Evolutionary conservation across 2,113 vertebrate species (phyloP), one percentile per base, ranked within the genome.

Genomic region (Pangasianodon hypophthalmus): DNA sequence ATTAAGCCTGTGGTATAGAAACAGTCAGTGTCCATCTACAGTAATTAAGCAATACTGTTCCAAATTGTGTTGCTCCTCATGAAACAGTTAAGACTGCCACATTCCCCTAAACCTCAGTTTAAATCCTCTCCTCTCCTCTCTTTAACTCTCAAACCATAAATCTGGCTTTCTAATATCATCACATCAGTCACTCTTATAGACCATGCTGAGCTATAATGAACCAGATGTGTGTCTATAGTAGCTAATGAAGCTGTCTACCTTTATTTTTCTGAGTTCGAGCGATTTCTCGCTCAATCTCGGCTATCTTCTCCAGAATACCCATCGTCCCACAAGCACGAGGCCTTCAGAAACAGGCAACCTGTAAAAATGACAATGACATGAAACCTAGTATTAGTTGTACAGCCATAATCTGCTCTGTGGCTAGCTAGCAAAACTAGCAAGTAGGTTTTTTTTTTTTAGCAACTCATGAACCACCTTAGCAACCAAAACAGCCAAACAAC

Each of bases 241-340:
- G 80, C 48, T 82, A 26, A 29, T 85, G 0, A 41, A 64, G 98
- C 98, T 98, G 91, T 71, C 64, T 91, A 98, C 98, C 98, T 96
- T 99, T 99, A 93, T 99, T 99, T 95, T 99, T 99, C 96, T 99
- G 98, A 29, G 98, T 99, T 91, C 98, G 97, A 88, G 97, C 96
- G 90, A 99, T 99, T 95, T 98, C 98, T 95, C 95, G 97, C 96
- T 99, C 98, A 92, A 99, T 98, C 95, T 99, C 98, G 11, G 97
- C 95, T 92, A 99, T 99, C 94, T 99, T 99, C 90, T 98, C 98
- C 80, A 98, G 90, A 93, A 98, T 99, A n/a, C 98, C 98, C 98
- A 99, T 98, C 0, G 73, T 92, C 82, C 16, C 79, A 84, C 58
- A 75, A 71, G 71, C 77, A 24, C 84, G 87, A 44, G 11, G 18